Evolutionary conservation across 2,797 vertebrate species (phyloP), one percentile per base, ranked within the genome.

Genomic region (Muraenolepis orangiensis): DNA sequence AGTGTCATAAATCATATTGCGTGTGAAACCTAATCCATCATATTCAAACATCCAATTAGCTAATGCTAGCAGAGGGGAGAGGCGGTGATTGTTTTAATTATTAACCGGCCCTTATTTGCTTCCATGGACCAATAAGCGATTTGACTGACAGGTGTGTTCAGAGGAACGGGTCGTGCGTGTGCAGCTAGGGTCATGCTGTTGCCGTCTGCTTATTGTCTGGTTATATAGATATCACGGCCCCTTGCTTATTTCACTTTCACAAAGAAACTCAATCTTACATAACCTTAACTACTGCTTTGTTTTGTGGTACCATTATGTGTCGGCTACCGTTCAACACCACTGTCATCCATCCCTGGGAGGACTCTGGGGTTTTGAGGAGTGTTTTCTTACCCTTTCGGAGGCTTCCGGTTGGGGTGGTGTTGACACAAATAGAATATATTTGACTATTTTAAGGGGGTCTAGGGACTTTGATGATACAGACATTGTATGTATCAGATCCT

Each of bases 21-120:
- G 75, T 76, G 74, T 82, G 76, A 82, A 80, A 74, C 38, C 69
- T 84, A 87, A 87, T 89, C 80, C 78, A 84, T 87, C 82, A 83
- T 78, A 74, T 77, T 80, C 76, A 84, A 84, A 78, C 69, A 83
- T 82, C 79, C 75, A 86, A 78, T 88, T 82, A 87, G 79, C 77
- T 82, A 78, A 84, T 83, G 75, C 70, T 76, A n/a, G n/a, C 16
- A 64, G 57, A 23, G 57, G 16, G 28, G 57, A 36, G 72, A 66
- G 71, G 51, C 78, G 75, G 79, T 78, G 77, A 76, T 67, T 69
- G 57, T 73, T 84, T 87, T 66, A 81, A 84, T 84, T 87, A 87
- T 86, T 86, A 84, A 84, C 72, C 23, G 66, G 72, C 71, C 74
- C 74, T 80, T 66, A 84, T 81, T 81, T 80, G 71, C 83, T 77